Percentiles rank a stretch among this genome's conserved stretches.
Conservation (phyloP, 2,113 vertebrate genomes). For the Mus pahari region DNA sequence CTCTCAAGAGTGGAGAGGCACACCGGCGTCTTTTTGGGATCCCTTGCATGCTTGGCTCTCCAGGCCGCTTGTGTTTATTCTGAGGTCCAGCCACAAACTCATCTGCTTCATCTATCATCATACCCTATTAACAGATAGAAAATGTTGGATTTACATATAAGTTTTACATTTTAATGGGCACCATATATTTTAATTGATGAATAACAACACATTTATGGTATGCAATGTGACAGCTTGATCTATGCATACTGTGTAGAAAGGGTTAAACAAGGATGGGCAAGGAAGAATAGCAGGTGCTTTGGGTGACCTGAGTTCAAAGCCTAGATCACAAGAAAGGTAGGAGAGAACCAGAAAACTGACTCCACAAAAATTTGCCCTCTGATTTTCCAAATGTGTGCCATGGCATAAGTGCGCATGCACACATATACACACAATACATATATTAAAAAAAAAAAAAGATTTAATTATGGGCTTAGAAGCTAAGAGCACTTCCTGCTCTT, state of each 20-base stretch:
- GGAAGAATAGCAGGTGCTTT: background rate
- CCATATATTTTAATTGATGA: background rate
- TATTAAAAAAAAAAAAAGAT: background rate
- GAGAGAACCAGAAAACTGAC: background rate
- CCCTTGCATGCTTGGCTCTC: conserved; percentile 89
- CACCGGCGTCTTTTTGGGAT: conserved; percentile 88
- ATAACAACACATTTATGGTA: background rate
- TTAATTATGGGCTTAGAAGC: background rate
- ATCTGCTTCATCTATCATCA: conserved; percentile 94
- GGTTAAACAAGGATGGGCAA: background rate
- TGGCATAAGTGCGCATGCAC: no score
- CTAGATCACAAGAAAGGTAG: background rate
- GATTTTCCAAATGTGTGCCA: no score
- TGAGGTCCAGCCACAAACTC: conserved; percentile 91
- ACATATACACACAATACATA: background rate
- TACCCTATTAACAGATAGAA: conserved; percentile 84
- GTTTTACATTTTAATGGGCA: background rate
- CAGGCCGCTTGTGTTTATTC: conserved; percentile 90
- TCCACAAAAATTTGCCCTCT: background rate
- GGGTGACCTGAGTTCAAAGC: background rate
- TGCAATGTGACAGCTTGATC: background rate
- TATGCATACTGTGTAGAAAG: background rate
- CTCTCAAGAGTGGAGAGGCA: conserved; percentile 88
- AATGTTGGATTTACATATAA: background rate
- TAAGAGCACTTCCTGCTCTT: background rate